phyloP scores from a whole-genome alignment of 2,797 vertebrate species.

The Anas bernieri region DNA sequence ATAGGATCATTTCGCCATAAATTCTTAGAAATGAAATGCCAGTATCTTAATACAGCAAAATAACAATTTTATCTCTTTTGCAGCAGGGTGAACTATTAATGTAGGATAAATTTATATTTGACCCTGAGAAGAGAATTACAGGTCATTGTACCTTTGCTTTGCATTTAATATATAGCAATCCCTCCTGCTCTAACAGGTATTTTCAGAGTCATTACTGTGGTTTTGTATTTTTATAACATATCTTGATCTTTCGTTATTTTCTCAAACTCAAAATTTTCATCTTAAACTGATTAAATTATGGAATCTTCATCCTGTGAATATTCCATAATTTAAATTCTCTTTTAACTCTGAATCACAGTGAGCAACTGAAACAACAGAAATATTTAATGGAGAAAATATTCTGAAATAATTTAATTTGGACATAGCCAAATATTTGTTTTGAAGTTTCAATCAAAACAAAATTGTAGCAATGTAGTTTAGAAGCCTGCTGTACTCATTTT shows the following conservation, averaged over 20 bases:
- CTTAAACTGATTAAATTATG: background rate
- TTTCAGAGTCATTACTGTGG: background rate
- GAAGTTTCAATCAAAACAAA: background rate
- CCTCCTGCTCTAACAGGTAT: background rate
- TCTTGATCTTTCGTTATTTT: background rate
- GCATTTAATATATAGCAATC: background rate
- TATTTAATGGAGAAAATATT: background rate
- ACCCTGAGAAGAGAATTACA: background rate
- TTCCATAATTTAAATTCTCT: background rate
- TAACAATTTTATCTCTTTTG: background rate
- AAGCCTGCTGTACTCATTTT: background rate
- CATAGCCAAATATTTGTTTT: background rate
- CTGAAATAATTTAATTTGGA: background rate
- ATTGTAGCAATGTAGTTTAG: background rate
- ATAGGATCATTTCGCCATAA: background rate
- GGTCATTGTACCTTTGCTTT: conserved; percentile 15
- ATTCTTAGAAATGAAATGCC: background rate
- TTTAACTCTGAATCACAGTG: background rate
- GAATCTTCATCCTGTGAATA: background rate
- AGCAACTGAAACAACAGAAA: background rate
- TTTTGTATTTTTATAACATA: background rate
- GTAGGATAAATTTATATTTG: background rate
- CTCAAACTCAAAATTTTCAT: background rate
- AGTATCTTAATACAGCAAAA: background rate
- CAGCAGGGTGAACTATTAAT: background rate